Percentiles rank a stretch among this genome's conserved stretches.
These are phyloP conservation scores for Enteromius trimaculatus DNA, from an alignment of 2,797 vertebrate genomes.

Conservation along the genomic window DNA sequence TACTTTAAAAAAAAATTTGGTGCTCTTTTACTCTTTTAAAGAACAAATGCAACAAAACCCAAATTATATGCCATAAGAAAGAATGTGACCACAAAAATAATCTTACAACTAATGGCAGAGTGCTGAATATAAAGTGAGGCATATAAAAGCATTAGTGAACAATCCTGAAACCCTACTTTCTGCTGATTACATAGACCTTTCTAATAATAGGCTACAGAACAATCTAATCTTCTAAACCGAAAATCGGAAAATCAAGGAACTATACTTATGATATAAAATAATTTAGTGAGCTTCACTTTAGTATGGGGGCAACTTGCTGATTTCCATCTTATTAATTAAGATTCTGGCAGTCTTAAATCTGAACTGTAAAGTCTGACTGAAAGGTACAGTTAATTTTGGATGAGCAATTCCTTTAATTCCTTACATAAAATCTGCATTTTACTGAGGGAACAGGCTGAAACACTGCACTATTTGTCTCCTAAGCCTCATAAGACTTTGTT, in stretches of 20 bases:
- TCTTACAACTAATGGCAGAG: background rate
- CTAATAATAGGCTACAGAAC: background rate
- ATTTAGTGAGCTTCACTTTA: background rate
- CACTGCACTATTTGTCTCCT: background rate
- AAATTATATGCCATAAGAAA: background rate
- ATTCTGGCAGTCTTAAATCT: background rate
- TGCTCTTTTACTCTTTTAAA: too few relatives aligned
- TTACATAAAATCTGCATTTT: background rate
- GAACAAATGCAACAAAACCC: background rate
- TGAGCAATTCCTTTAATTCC: background rate
- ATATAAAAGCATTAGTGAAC: background rate
- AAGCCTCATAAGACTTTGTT: slow-evolving; percentile 1
- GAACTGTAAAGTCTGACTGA: background rate
- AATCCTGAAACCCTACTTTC: background rate
- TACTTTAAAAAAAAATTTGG: too few relatives aligned
- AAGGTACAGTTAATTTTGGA: background rate
- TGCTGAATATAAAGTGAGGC: slow-evolving; percentile 2
- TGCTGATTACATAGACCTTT: slow-evolving; percentile 8
- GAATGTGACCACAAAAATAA: background rate
- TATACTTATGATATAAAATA: background rate
- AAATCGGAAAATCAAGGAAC: background rate
- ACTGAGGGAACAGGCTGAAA: slow-evolving; percentile 2
- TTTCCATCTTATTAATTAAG: background rate
- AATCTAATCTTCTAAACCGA: background rate
- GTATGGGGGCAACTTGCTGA: background rate